Evolutionary conservation across 1,140 invertebrate species (phyloP).

Genomic region (Hycleus phaleratus): DNA sequence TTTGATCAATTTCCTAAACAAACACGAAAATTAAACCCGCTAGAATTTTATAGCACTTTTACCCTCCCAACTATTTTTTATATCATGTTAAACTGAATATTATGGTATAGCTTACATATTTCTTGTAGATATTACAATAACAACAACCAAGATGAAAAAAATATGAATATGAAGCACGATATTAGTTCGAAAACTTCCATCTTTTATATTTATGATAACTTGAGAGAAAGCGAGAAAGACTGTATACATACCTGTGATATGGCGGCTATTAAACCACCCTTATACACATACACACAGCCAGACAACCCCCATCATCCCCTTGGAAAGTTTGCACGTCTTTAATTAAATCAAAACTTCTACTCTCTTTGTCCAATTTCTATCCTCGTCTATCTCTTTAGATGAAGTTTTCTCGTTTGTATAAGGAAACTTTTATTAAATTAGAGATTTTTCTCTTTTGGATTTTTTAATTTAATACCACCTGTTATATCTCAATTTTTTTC

Average conservation of each 20-base stretch:
- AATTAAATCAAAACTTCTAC: constrained; percentile 12
- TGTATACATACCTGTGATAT: no score
- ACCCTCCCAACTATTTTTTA: no score
- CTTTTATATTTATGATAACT: constrained; percentile 10
- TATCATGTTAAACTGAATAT: not conserved
- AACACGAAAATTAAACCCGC: no score
- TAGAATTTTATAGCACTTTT: no score
- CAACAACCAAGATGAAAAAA: not conserved
- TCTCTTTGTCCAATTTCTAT: no score
- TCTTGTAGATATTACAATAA: not conserved
- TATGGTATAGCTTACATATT: not conserved
- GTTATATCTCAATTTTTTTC: not conserved
- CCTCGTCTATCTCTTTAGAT: not conserved
- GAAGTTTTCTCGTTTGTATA: constrained; percentile 1
- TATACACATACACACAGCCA: no score
- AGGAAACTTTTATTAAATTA: constrained; percentile 12
- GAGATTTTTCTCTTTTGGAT: constrained; percentile 1
- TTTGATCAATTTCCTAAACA: no score
- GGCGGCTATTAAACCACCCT: no score
- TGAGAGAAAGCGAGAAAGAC: no score
- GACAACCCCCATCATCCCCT: not conserved
- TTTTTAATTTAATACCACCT: constrained; percentile 12
- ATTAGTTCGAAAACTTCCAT: constrained; percentile 13
- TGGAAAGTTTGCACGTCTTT: constrained; percentile 13
- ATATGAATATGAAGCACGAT: constrained; percentile 12